A percentile compares a stretch with the other conserved stretches of the same genome.
phyloP scores from a whole-genome alignment of 1,140 invertebrate genomes.

The Drosophila subpulchrella region DNA sequence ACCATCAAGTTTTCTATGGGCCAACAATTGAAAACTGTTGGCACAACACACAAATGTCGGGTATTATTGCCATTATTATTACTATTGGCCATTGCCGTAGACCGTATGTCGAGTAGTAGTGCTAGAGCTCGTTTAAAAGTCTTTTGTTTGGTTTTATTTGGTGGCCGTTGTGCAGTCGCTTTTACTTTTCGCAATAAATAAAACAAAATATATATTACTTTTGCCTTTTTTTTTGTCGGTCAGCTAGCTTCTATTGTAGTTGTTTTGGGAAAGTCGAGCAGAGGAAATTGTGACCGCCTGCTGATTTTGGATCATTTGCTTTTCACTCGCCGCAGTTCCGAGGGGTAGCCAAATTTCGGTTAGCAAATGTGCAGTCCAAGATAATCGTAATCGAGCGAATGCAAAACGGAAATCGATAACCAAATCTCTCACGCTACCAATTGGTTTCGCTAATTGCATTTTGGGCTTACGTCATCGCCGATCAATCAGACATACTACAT shows the following conservation, averaged over 20 bases:
- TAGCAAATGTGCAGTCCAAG: conserved; percentile 25
- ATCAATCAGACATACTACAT: conserved; percentile 9
- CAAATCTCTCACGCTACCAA: conserved; percentile 43
- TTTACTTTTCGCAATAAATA: conserved; percentile 57
- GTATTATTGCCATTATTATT: conserved; percentile 40
- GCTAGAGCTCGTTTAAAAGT: conserved; percentile 30
- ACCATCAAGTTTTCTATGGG: conserved; percentile 18
- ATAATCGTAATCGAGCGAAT: conserved; percentile 35
- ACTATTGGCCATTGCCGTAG: conserved; percentile 22
- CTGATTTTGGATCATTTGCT: conserved; percentile 25
- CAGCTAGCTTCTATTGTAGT: not conserved
- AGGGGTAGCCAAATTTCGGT: conserved; percentile 33
- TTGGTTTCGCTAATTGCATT: conserved; percentile 50
- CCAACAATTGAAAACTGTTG: conserved; percentile 58
- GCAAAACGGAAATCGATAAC: conserved; percentile 37
- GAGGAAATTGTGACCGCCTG: conserved; percentile 49
- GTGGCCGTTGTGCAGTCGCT: conserved; percentile 41
- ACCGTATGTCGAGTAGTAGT: conserved; percentile 26
- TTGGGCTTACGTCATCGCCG: conserved; percentile 33
- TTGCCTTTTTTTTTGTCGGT: not conserved
- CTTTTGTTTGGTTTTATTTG: conserved; percentile 37
- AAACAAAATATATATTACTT: conserved; percentile 18
- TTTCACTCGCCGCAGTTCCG: conserved; percentile 5
- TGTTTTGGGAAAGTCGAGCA: conserved; percentile 44
- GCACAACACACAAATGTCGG: conserved; percentile 49